Base-by-base conservation (phyloP, 2,888 invertebrate genomes). In the Rhingia campestris region DNA sequence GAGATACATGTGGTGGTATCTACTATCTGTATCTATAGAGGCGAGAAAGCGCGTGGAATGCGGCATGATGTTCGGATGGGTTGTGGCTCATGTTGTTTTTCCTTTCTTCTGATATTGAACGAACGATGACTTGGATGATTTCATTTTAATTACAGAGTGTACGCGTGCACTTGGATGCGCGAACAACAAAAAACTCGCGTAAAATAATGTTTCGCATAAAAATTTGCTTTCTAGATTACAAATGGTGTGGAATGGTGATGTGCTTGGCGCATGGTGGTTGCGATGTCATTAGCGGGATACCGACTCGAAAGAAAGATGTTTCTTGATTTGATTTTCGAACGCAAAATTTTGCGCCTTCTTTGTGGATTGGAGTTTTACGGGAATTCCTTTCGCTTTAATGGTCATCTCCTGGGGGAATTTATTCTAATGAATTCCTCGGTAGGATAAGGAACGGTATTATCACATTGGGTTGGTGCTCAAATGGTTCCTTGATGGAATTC, bases 101-200 rank as follows among this genome's bases (percentile, higher is more conserved):
- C 47, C 59, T 51, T 58, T 58, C 56, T 47, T 67, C 43, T 67
- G 63, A 79, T 64, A 75, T 74, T 75, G 70, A 84, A 37, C 59
- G 70, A 58, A 49, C 63, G 74, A 84, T 84, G 84, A 79, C 66
- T 84, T 53, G 80, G 84, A 74, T 84, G 84, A 84, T 84, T 84
- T 84, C 84, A 84, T 84, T 84, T 84, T 84, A 84, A 84, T 84
- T 84, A 84, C 84, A 84, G 41, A 59, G 53, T 74, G 47, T 51
- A 67, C 82, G 64, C 72, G 74, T 37, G 64, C 32, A 73, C 49
- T 56, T 61, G 69, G 4, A 49, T 49, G 6, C 45, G 6, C 9
- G 12, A 10, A 22, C 22, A 22, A 22, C 22, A 58, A 63, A 51
- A 30, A 37, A 37, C 59, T 12, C 39, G 64, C 61, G 56, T 73